phyloP scores from a whole-genome alignment of 2,888 invertebrate species.

The Xestia c-nigrum region DNA sequence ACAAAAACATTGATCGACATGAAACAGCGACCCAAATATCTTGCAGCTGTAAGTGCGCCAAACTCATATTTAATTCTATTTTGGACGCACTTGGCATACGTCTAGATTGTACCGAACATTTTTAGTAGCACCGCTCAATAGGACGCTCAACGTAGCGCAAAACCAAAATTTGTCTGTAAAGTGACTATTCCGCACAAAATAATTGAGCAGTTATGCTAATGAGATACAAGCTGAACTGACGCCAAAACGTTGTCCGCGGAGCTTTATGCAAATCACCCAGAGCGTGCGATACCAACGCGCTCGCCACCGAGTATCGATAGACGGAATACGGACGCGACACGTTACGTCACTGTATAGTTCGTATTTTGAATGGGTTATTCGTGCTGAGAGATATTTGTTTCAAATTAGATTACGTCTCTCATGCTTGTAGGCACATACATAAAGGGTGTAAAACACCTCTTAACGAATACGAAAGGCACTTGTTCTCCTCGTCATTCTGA shows the following conservation, averaged over 20 bases:
- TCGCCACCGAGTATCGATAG: constrained; percentile 63
- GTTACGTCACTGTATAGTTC: constrained; percentile 38
- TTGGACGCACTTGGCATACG: constrained; percentile 58
- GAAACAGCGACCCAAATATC: constrained; percentile 5
- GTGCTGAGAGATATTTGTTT: neutral
- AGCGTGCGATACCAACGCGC: constrained; percentile 70
- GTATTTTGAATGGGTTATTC: constrained; percentile 22
- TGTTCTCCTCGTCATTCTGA: too few species aligned
- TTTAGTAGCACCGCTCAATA: constrained; percentile 73
- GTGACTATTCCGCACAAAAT: constrained; percentile 87
- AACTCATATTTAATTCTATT: constrained; percentile 48
- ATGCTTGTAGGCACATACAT: neutral
- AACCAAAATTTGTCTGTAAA: constrained; percentile 86
- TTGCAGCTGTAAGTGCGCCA: constrained; percentile 9
- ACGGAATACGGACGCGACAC: constrained; percentile 57
- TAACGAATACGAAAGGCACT: too few species aligned
- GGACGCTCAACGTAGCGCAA: constrained; percentile 78
- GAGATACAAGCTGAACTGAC: constrained; percentile 86
- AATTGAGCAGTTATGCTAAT: constrained; percentile 90
- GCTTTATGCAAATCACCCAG: constrained; percentile 86
- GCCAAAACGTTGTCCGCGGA: constrained; percentile 86
- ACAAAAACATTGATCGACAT: neutral
- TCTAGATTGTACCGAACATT: constrained; percentile 62
- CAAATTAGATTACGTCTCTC: too few species aligned
- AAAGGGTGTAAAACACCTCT: too few species aligned